Conservation (phyloP, 2,888 invertebrate species). For the Isoperla grammatica region DNA sequence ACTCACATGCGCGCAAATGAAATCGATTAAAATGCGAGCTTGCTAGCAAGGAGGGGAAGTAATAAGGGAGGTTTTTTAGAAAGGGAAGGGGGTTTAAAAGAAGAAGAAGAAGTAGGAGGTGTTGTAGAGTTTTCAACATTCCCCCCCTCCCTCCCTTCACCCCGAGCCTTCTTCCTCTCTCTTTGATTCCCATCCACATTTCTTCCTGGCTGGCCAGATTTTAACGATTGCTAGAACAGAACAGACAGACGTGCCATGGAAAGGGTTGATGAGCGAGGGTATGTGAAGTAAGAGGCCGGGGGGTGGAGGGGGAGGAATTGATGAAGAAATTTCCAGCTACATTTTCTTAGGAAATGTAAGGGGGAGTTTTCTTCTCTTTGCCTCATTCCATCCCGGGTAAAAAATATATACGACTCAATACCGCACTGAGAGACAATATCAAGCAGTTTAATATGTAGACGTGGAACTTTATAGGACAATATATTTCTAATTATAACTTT, state of each 20-base stretch:
- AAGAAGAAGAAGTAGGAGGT: slow-evolving; percentile 22
- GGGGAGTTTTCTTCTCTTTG: slow-evolving; percentile 6
- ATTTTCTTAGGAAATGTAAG: slow-evolving; percentile 42
- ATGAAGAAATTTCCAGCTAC: slow-evolving; percentile 58
- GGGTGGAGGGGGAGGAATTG: slow-evolving; percentile 47
- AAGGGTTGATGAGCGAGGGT: slow-evolving; percentile 26
- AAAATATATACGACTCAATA: slow-evolving; percentile 11
- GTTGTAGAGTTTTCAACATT: slow-evolving; percentile 31
- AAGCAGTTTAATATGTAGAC: neutral
- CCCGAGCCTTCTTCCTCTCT: slow-evolving; percentile 31
- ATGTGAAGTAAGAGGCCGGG: slow-evolving; percentile 34
- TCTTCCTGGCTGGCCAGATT: slow-evolving; percentile 43
- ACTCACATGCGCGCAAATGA: slow-evolving; percentile 58
- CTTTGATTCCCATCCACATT: slow-evolving; percentile 29
- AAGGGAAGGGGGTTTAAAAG: slow-evolving; percentile 19
- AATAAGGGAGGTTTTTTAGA: slow-evolving; percentile 28
- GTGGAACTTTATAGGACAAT: slow-evolving; percentile 3
- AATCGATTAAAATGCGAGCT: slow-evolving; percentile 61
- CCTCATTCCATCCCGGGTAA: slow-evolving; percentile 7
- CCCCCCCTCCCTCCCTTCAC: slow-evolving; percentile 33
- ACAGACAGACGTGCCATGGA: slow-evolving; percentile 29
- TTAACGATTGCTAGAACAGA: slow-evolving; percentile 42
- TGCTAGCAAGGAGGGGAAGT: slow-evolving; percentile 30
- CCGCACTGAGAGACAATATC: slow-evolving; percentile 11
- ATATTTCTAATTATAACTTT: neutral